Conservation (phyloP, 2,797 vertebrate genomes). For the Clarias pachynema region DNA sequence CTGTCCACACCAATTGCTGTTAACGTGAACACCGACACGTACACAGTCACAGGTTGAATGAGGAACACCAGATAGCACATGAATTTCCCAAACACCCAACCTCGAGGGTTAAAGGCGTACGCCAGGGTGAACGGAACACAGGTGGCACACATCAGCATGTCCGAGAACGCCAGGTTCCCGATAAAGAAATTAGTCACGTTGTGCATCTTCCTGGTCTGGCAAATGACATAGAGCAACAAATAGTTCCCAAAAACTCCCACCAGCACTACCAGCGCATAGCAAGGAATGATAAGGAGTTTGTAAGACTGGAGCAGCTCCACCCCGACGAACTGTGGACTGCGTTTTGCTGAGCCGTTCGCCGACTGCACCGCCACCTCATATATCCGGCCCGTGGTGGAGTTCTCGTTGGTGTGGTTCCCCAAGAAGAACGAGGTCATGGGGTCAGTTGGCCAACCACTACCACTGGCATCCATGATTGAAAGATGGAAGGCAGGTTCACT, state of each 20-base stretch:
- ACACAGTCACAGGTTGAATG: slow-evolving; percentile 89
- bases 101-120: slow-evolving; percentile 85
- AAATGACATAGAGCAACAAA: slow-evolving; percentile 87
- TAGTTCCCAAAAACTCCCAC: slow-evolving; percentile 86
- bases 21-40: slow-evolving; percentile 88
- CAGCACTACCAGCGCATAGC: slow-evolving; percentile 82
- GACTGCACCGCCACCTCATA: slow-evolving; percentile 73
- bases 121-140: slow-evolving; percentile 88
- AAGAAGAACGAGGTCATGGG: slow-evolving; percentile 50
- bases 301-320: slow-evolving; percentile 87
- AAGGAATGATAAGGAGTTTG: slow-evolving; percentile 86
- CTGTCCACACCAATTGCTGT: slow-evolving; percentile 88
- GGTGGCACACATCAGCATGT: slow-evolving; percentile 89
- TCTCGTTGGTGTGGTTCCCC: slow-evolving; percentile 55
- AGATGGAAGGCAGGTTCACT: neutral
- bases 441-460: slow-evolving; percentile 65
- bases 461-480: slow-evolving; percentile 69
- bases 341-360: slow-evolving; percentile 69
- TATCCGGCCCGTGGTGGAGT: slow-evolving; percentile 51
- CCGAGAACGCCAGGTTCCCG: slow-evolving; percentile 88
- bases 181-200: slow-evolving; percentile 91
- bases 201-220: slow-evolving; percentile 88
- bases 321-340: slow-evolving; percentile 77
- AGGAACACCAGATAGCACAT: slow-evolving; percentile 89
- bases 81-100: slow-evolving; percentile 87